phyloP scores from a whole-genome alignment of 2,113 vertebrate genomes.

The Prochilodus magdalenae region DNA sequence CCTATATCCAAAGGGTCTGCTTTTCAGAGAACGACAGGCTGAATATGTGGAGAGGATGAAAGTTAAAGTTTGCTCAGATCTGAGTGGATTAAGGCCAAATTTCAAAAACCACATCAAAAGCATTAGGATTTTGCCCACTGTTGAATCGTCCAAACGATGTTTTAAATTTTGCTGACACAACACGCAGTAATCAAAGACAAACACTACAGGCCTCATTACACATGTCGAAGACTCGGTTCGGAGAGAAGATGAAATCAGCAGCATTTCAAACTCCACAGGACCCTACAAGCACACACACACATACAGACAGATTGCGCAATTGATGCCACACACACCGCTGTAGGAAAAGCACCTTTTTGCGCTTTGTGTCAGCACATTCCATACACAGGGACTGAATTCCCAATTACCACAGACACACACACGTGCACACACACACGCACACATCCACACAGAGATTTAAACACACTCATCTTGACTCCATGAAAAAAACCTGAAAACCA shows the following conservation, averaged over 20 bases:
- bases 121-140: background rate
- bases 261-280: constrained; percentile 2
- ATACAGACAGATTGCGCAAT: background rate
- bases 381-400: background rate
- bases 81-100: background rate
- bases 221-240: background rate
- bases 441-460: no score
- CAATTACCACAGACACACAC: background rate
- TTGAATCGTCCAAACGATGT: background rate
- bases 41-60: background rate
- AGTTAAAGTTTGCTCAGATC: background rate
- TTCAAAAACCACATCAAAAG: background rate
- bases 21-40: background rate
- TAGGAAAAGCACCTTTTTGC: background rate
- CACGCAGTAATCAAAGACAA: constrained; percentile 1
- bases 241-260: constrained; percentile 1
- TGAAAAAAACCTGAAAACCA: no score
- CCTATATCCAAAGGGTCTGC: background rate
- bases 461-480: background rate
- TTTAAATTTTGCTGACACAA: background rate
- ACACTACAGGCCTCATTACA: constrained; percentile 4
- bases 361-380: background rate
- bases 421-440: background rate
- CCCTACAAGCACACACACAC: background rate
- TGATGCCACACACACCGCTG: background rate